Evolutionary conservation across 2,888 invertebrate species (phyloP).

Genomic region (Drosophila maculinotata): DNA sequence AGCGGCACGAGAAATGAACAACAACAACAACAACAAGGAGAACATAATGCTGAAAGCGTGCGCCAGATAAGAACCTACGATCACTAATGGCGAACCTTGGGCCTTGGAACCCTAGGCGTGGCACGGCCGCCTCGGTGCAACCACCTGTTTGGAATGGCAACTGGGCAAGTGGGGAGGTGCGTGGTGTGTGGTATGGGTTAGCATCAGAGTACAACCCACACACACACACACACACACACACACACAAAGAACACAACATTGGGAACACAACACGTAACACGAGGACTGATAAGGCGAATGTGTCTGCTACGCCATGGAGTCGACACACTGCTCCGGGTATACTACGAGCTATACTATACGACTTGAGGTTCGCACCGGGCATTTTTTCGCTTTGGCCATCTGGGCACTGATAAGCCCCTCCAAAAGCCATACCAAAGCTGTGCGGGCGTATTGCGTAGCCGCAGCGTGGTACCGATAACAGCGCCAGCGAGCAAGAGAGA

Average conservation of each 20-base stretch:
- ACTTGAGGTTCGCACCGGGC: constrained; percentile 40
- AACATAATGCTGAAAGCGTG: constrained; percentile 63
- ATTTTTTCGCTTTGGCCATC: constrained; percentile 58
- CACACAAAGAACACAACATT: too few species aligned
- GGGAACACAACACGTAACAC: background rate
- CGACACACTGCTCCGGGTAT: too few species aligned
- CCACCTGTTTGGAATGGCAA: constrained; percentile 69
- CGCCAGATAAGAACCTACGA: constrained; percentile 64
- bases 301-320: too few species aligned
- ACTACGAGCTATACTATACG: background rate
- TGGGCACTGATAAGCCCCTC: constrained; percentile 63
- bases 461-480: constrained; percentile 51
- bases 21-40: constrained; percentile 12
- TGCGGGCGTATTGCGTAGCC: constrained; percentile 69
- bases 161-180: background rate
- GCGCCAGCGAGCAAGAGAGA: too few species aligned
- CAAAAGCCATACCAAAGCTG: background rate
- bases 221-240: too few species aligned
- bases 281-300: too few species aligned
- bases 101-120: constrained; percentile 16
- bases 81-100: constrained; percentile 73
- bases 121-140: constrained; percentile 67
- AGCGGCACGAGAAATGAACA: constrained; percentile 22
- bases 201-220: constrained; percentile 20
- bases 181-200: background rate